Conservation (phyloP, 2,797 vertebrate species). For the Acrossocheilus fasciatus region DNA sequence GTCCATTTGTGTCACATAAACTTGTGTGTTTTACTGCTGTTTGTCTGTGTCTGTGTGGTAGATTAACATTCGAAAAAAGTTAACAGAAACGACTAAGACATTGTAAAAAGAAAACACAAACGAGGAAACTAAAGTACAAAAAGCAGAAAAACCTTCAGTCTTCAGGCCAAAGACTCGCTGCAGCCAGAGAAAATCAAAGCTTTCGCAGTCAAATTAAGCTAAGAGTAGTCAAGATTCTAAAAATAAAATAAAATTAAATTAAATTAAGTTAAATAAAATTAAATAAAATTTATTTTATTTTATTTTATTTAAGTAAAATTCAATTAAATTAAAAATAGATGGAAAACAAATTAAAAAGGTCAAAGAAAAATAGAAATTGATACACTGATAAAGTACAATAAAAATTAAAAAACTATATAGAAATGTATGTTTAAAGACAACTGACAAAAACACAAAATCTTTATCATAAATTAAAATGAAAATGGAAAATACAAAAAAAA, state of each 20-base stretch:
- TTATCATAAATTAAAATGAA: too few relatives aligned
- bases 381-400: background rate
- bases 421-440: too few relatives aligned
- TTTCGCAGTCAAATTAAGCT: background rate
- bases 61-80: slow-evolving; percentile 22
- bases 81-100: slow-evolving; percentile 20
- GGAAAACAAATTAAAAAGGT: background rate
- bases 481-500: too few relatives aligned
- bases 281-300: background rate
- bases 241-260: background rate
- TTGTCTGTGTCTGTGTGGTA: background rate
- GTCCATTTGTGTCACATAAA: slow-evolving; percentile 22
- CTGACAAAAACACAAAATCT: too few relatives aligned
- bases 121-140: background rate
- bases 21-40: slow-evolving; percentile 1
- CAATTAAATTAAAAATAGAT: background rate
- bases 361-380: background rate
- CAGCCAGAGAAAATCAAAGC: background rate
- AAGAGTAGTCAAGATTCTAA: too few relatives aligned
- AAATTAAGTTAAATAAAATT: background rate
- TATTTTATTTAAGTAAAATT: background rate
- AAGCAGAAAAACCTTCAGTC: background rate
- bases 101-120: slow-evolving; percentile 11
- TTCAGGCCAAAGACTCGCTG: background rate
- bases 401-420: too few relatives aligned